Percentiles rank a stretch among this genome's conserved stretches.
Evolutionary conservation across 1,140 invertebrate genomes (phyloP).

Genomic region (Zaprionus nigranus): DNA sequence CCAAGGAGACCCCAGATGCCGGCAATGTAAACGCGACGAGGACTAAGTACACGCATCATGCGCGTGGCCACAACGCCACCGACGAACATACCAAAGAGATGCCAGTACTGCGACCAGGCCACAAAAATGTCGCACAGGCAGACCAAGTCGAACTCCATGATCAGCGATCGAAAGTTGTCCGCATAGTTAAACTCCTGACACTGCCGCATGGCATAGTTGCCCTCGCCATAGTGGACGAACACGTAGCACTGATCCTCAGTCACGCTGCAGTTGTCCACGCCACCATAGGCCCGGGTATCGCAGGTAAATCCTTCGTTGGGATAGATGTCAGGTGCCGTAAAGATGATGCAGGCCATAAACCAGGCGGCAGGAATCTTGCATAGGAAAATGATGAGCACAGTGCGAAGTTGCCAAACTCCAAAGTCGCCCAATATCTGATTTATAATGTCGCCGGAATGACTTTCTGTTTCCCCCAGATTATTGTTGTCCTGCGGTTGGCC

Average conservation of each 20-base stretch:
- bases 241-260: constrained; percentile 72
- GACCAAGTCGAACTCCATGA: constrained; percentile 84
- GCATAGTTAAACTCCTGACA: constrained; percentile 69
- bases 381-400: constrained; percentile 80
- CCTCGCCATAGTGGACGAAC: constrained; percentile 52
- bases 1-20: constrained; percentile 76
- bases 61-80: constrained; percentile 83
- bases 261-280: constrained; percentile 46
- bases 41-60: constrained; percentile 80
- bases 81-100: constrained; percentile 83
- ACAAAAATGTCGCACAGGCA: constrained; percentile 84
- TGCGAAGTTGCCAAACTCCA: constrained; percentile 83
- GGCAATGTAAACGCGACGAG: constrained; percentile 71
- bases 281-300: constrained; percentile 41
- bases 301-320: constrained; percentile 66
- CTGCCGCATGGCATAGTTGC: constrained; percentile 57
- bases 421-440: constrained; percentile 74
- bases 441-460: constrained; percentile 61
- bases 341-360: constrained; percentile 84
- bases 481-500: not conserved
- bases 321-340: constrained; percentile 77
- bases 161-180: constrained; percentile 69
- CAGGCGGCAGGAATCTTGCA: constrained; percentile 85
- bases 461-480: not conserved
- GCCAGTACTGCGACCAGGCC: constrained; percentile 84